phyloP scores from a whole-genome alignment of 2,797 vertebrate genomes.

The Caiman crocodilus region DNA sequence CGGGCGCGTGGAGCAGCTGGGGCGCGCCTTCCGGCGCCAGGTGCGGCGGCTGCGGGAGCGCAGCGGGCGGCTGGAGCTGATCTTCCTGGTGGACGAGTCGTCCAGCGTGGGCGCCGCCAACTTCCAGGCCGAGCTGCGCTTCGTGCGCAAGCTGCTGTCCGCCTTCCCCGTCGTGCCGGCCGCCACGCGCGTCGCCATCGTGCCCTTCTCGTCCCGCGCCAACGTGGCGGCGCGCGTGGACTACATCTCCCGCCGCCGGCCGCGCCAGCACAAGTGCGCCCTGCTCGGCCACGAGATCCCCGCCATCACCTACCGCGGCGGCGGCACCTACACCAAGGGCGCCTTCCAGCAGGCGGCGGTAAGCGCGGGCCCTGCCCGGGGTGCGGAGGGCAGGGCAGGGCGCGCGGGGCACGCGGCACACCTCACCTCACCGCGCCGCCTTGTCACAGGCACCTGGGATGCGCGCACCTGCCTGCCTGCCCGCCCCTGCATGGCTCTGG shows the following conservation, averaged over 20 bases:
- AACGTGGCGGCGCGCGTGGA: conserved; percentile 95
- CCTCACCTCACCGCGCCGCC: no score
- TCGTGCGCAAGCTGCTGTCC: conserved; percentile 95
- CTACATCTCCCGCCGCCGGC: conserved; percentile 91
- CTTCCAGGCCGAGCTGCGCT: conserved; percentile 94
- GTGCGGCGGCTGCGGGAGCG: conserved; percentile 91
- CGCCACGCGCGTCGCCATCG: conserved; percentile 93
- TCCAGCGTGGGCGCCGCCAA: conserved; percentile 94
- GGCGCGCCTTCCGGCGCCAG: conserved; percentile 90
- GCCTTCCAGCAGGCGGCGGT: conserved; percentile 97
- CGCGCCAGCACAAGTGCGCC: conserved; percentile 96
- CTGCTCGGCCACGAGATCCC: conserved; percentile 95
- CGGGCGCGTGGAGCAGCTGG: conserved; percentile 92
- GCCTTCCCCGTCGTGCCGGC: conserved; percentile 95
- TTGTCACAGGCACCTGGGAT: no score
- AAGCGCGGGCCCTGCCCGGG: conserved; percentile 71
- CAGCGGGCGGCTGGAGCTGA: conserved; percentile 90
- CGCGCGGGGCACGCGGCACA: neutral
- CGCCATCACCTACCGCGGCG: conserved; percentile 93
- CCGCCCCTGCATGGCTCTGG: no score
- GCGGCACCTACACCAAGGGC: conserved; percentile 96
- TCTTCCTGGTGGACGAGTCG: conserved; percentile 98
- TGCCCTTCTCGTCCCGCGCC: conserved; percentile 96
- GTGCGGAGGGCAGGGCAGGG: neutral
- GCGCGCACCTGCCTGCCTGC: no score